Evolutionary conservation across 1,140 invertebrate species (phyloP).

Genomic region (Habropoda laboriosa): DNA sequence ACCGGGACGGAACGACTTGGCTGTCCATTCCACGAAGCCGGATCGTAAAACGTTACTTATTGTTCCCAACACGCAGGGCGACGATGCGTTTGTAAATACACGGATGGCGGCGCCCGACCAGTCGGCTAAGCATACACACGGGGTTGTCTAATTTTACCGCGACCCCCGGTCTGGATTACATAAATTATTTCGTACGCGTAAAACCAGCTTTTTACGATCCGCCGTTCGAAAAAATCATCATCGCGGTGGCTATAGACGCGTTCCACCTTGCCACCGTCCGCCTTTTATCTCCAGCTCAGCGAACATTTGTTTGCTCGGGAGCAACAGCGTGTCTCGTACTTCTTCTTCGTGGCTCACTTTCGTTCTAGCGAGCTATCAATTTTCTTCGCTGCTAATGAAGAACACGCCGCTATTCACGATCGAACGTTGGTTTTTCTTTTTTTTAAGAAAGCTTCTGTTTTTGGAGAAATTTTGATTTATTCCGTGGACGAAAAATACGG

Average conservation of each 20-base stretch:
- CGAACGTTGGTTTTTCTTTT: no score
- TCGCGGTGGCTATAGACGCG: neutral
- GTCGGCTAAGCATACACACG: neutral
- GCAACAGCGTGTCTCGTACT: neutral
- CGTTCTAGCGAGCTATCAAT: slow-evolving; percentile 6
- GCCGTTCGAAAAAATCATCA: slow-evolving; percentile 17
- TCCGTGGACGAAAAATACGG: no score
- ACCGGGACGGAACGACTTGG: neutral
- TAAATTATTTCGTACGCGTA: slow-evolving; percentile 60
- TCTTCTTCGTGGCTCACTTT: neutral
- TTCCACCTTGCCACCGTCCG: neutral
- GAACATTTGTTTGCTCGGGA: slow-evolving; percentile 15
- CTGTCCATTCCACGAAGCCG: neutral
- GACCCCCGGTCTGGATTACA: slow-evolving; percentile 54
- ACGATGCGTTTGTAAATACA: slow-evolving; percentile 15
- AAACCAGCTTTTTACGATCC: slow-evolving; percentile 56
- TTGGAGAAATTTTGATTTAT: no score
- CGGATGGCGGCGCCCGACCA: neutral
- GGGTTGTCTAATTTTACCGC: slow-evolving; percentile 61
- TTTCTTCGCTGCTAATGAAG: neutral
- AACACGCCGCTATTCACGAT: neutral
- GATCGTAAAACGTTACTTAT: slow-evolving; percentile 14
- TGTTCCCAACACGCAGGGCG: neutral
- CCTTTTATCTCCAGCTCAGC: neutral
- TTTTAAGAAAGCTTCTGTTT: no score